These are phyloP conservation scores for Hyles vespertilio DNA, from an alignment of 1,140 invertebrate species.

Conservation along the genomic window DNA sequence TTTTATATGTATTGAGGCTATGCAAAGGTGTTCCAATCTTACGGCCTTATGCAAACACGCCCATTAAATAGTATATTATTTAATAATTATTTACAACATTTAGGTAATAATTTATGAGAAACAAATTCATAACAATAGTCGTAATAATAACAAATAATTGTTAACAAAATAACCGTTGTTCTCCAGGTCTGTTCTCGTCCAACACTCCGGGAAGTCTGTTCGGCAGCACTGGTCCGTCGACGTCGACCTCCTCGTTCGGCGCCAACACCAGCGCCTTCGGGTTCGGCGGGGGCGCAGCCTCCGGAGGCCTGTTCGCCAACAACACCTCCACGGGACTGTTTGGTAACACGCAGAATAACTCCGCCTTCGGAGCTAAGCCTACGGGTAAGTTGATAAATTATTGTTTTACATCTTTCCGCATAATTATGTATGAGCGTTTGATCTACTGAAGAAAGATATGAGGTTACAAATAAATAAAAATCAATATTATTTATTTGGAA, in stretches of 20 bases:
- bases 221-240: slow-evolving; percentile 46
- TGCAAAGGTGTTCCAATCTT: no score
- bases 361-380: slow-evolving; percentile 79
- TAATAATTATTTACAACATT: no score
- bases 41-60: no score
- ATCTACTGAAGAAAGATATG: not conserved
- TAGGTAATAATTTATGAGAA: no score
- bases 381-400: slow-evolving; percentile 43
- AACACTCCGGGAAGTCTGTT: slow-evolving; percentile 67
- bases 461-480: not conserved
- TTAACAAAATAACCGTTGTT: no score
- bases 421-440: not conserved
- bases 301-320: slow-evolving; percentile 62
- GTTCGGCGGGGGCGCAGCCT: slow-evolving; percentile 37
- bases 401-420: not conserved
- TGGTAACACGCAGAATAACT: slow-evolving; percentile 53
- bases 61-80: no score
- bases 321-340: slow-evolving; percentile 49
- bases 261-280: slow-evolving; percentile 39
- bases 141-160: no score
- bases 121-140: no score
- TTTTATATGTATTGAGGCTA: no score
- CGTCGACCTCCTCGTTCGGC: slow-evolving; percentile 44
- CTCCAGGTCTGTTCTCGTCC: slow-evolving; percentile 43
- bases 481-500: not conserved